A percentile compares a stretch with the other conserved stretches of the same genome.
Conservation (phyloP, 2,113 vertebrate genomes). For the Indicator indicator region DNA sequence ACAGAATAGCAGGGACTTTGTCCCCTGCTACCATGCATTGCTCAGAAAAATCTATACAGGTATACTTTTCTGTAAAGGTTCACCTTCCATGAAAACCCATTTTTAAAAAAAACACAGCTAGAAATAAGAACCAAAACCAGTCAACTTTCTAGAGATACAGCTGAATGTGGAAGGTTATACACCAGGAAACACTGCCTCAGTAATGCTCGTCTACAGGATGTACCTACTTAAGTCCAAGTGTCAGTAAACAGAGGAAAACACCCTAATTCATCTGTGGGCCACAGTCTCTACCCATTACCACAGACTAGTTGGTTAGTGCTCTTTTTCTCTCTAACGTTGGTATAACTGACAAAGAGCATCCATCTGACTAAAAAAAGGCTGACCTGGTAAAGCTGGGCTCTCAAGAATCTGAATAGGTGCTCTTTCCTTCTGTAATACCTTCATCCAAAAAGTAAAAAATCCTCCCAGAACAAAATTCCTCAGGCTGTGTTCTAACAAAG, state of each 20-base stretch:
- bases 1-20: background rate
- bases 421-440: background rate
- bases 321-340: background rate
- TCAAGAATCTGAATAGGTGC: background rate
- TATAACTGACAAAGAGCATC: background rate
- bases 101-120: background rate
- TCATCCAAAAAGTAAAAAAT: background rate
- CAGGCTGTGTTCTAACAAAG: background rate
- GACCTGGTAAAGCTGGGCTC: background rate
- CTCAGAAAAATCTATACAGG: background rate
- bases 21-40: background rate
- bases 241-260: background rate
- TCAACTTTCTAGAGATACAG: background rate
- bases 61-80: background rate
- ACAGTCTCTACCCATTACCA: background rate
- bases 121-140: background rate
- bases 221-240: background rate
- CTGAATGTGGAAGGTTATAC: background rate
- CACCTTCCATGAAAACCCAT: background rate
- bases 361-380: background rate
- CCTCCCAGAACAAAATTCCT: background rate
- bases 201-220: background rate
- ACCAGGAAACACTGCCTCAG: background rate
- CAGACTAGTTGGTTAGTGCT: background rate
- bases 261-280: background rate